Conservation (phyloP, 2,113 vertebrate species). For the Psittacula cyanocephala region DNA sequence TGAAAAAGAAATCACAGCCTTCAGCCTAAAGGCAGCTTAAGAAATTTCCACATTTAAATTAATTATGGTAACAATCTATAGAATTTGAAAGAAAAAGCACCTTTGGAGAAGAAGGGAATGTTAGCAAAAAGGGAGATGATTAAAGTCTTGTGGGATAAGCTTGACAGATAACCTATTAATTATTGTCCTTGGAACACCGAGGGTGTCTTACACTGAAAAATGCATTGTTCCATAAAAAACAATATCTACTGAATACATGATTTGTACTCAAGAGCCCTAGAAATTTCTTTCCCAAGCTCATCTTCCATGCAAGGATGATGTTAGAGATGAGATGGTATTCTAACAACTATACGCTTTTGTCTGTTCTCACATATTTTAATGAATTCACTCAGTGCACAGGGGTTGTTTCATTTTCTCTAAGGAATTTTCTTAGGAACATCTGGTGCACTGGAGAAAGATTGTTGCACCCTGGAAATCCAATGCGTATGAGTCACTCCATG, state of each 20-base stretch:
- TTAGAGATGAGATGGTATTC: background rate
- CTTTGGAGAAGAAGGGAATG: background rate
- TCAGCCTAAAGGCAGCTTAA: background rate
- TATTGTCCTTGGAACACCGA: background rate
- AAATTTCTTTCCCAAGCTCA: background rate
- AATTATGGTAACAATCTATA: background rate
- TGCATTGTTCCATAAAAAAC: background rate
- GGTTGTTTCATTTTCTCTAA: background rate
- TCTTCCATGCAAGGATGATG: background rate
- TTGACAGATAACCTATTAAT: background rate
- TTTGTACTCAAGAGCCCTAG: background rate
- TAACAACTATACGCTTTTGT: background rate
- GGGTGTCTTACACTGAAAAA: background rate
- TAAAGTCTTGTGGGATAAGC: background rate
- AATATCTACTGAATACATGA: background rate
- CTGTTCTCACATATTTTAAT: background rate
- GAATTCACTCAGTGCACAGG: background rate
- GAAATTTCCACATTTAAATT: background rate
- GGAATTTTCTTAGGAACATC: background rate
- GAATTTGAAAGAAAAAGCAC: background rate
- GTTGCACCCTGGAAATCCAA: background rate
- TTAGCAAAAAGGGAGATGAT: background rate
- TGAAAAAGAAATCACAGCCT: background rate
- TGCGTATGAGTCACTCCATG: background rate
- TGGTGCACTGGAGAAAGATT: background rate